Evolutionary conservation across 2,113 vertebrate genomes (phyloP).

Genomic region (Dasyprocta punctata): DNA sequence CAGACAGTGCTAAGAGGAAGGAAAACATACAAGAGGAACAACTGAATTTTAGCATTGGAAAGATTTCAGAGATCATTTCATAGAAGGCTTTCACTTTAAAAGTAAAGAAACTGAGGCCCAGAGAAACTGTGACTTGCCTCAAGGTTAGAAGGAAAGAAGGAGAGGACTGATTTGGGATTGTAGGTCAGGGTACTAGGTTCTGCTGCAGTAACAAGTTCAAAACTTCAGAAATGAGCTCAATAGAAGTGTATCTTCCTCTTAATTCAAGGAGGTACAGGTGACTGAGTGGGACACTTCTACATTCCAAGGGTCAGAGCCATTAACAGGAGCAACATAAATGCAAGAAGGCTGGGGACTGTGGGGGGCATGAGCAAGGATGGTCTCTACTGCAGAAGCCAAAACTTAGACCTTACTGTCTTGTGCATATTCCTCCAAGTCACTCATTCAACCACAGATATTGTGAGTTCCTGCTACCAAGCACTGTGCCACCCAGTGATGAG

Average conservation of each 20-base stretch:
- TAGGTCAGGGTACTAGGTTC: not conserved
- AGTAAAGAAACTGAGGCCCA: not conserved
- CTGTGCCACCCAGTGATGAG: not conserved
- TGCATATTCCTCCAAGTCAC: not conserved
- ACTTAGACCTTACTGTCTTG: not conserved
- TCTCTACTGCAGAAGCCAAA: not conserved
- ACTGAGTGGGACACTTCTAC: not conserved
- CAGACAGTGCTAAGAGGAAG: not conserved
- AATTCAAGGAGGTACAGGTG: not conserved
- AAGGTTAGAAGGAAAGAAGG: not conserved
- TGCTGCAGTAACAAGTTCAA: not conserved
- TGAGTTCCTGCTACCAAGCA: not conserved
- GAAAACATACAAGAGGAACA: not conserved
- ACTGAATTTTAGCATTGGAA: not conserved
- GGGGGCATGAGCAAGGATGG: not conserved
- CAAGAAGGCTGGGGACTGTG: not conserved
- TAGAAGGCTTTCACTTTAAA: not conserved
- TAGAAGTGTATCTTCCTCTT: not conserved
- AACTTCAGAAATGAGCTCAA: not conserved
- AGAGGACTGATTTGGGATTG: not conserved
- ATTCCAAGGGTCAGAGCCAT: not conserved
- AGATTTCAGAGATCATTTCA: not conserved
- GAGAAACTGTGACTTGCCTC: not conserved
- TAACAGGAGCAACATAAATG: not conserved
- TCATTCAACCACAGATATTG: not conserved